A percentile compares a stretch with the other conserved stretches of the same genome.
These are phyloP conservation scores for Pteromalus puparum DNA, from an alignment of 1,140 invertebrate species.

Conservation along the genomic window DNA sequence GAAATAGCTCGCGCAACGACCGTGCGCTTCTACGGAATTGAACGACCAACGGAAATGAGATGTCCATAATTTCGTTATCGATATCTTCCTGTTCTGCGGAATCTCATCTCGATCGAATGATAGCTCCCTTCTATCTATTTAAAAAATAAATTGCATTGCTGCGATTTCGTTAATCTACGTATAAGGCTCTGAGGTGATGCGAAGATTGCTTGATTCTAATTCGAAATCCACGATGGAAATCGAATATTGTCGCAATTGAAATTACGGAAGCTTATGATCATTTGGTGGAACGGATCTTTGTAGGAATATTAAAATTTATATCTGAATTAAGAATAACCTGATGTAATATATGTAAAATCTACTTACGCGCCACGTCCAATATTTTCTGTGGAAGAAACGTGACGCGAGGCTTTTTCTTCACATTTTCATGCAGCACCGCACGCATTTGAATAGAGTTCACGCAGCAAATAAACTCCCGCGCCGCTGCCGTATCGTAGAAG, in stretches of 20 bases:
- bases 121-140: neutral
- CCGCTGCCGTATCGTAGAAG: neutral
- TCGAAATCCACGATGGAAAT: neutral
- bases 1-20: neutral
- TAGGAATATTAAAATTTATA: too few species aligned
- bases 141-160: neutral
- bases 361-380: neutral
- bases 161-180: neutral
- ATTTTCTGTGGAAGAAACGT: neutral
- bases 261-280: neutral
- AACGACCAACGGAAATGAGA: slow-evolving; percentile 12
- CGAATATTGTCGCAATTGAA: neutral
- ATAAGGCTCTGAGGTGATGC: too few species aligned
- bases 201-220: too few species aligned
- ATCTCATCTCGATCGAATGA: neutral
- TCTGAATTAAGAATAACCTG: neutral
- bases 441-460: neutral
- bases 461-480: neutral
- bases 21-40: neutral
- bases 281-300: too few species aligned
- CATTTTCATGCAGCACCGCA: neutral
- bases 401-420: neutral
- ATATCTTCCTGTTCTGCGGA: neutral
- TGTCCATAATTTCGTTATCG: slow-evolving; percentile 7
- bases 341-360: neutral